phyloP scores from a whole-genome alignment of 1,140 invertebrate genomes.

The Neocloeon triangulifer region DNA sequence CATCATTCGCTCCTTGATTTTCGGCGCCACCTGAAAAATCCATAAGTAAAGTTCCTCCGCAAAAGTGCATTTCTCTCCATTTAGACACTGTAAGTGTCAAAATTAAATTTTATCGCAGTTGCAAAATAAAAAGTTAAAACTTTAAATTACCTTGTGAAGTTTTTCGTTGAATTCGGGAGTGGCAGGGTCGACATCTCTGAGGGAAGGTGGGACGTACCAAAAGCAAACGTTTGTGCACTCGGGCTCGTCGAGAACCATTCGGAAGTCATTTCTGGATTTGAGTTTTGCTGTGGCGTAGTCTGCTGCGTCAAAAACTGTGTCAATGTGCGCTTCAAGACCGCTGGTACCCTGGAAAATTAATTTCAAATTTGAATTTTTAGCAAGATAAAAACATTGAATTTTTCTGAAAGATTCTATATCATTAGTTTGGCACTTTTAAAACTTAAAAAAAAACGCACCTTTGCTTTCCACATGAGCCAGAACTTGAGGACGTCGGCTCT shows the following conservation, averaged over 20 bases:
- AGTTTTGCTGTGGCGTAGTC: slow-evolving; percentile 43
- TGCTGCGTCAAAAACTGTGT: slow-evolving; percentile 51
- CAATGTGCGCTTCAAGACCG: slow-evolving; percentile 58
- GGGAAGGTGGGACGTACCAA: slow-evolving; percentile 72
- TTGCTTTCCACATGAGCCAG: slow-evolving; percentile 96
- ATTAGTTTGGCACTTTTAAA: too few relatives aligned
- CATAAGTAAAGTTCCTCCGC: background rate
- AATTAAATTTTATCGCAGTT: background rate
- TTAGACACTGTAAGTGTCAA: background rate
- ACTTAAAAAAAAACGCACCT: slow-evolving; percentile 19
- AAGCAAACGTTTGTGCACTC: slow-evolving; percentile 90
- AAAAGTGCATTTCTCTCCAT: background rate
- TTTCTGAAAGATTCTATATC: too few relatives aligned
- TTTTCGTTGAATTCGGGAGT: slow-evolving; percentile 36
- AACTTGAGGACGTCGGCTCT: slow-evolving; percentile 86
- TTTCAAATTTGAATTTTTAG: too few relatives aligned
- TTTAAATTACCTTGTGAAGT: slow-evolving; percentile 32
- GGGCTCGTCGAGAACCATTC: slow-evolving; percentile 50
- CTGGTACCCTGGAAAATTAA: slow-evolving; percentile 33
- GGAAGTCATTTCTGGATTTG: slow-evolving; percentile 41
- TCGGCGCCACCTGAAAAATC: slow-evolving; percentile 54
- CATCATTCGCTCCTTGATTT: slow-evolving; percentile 87
- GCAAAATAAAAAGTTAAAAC: background rate
- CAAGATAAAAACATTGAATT: too few relatives aligned
- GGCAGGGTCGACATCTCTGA: slow-evolving; percentile 32